A percentile compares a stretch with the other conserved stretches of the same genome.
These are phyloP conservation scores for Rhinatrema bivittatum DNA, from an alignment of 2,797 vertebrate genomes.

Conservation along the genomic window DNA sequence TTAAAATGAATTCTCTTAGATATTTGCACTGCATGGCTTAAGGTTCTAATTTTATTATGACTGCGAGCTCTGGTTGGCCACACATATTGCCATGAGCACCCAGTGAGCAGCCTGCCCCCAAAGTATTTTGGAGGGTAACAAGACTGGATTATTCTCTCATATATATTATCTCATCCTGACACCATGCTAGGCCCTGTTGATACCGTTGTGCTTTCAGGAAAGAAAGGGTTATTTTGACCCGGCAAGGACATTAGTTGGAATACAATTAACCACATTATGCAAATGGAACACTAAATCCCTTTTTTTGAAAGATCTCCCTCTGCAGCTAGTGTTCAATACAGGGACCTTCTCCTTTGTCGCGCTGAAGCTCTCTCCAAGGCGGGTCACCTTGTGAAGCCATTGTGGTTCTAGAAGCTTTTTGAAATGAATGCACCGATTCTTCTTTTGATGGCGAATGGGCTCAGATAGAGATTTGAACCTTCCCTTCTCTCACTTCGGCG, in stretches of 20 bases:
- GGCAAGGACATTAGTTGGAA: conserved; percentile 9
- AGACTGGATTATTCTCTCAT: no score
- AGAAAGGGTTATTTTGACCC: conserved; percentile 14
- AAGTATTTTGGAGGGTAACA: no score
- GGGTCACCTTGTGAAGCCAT: not conserved
- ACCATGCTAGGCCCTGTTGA: no score
- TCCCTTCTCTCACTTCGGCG: no score
- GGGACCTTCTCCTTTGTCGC: not conserved
- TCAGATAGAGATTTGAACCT: no score
- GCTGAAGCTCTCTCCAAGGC: not conserved
- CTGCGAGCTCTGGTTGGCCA: no score
- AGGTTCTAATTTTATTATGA: no score
- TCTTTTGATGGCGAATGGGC: not conserved
- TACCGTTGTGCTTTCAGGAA: conserved; percentile 8
- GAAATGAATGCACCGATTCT: not conserved
- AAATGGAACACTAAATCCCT: not conserved
- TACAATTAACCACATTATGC: conserved; percentile 12
- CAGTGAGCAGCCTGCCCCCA: not conserved
- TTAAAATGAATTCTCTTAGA: no score
- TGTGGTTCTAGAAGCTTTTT: not conserved
- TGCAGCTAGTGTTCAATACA: not conserved
- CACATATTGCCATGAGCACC: no score
- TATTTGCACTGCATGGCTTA: no score
- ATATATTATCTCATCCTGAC: no score
- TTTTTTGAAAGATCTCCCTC: not conserved